phyloP scores from a whole-genome alignment of 1,140 invertebrate species.

The Drosophila ercepeae region DNA sequence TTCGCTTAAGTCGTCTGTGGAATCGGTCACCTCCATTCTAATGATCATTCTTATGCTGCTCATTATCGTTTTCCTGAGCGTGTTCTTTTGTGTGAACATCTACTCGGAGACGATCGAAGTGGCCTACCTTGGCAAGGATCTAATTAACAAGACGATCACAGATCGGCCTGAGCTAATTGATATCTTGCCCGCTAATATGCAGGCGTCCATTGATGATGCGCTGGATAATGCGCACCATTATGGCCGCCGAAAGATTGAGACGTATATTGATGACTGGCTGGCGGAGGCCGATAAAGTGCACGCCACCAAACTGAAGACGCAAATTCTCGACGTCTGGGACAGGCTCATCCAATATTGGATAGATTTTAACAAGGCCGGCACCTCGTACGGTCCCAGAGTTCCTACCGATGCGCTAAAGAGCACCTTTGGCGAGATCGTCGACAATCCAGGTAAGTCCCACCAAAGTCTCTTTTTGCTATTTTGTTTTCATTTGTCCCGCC shows the following conservation, averaged over 20 bases:
- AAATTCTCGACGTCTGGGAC: conserved; percentile 97
- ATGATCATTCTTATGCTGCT: conserved; percentile 88
- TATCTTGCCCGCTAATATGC: conserved; percentile 90
- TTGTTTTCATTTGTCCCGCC: conserved; percentile 32
- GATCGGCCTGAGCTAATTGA: conserved; percentile 93
- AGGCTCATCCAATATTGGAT: conserved; percentile 96
- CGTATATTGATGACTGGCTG: conserved; percentile 86
- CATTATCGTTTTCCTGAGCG: conserved; percentile 85
- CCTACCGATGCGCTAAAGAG: conserved; percentile 88
- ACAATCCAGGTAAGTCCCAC: conserved; percentile 76
- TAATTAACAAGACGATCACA: conserved; percentile 95
- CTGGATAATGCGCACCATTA: conserved; percentile 96
- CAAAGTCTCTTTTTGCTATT: not conserved
- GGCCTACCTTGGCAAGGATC: conserved; percentile 93
- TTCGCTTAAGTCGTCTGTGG: conserved; percentile 85
- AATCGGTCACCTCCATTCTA: conserved; percentile 86
- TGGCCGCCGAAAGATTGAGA: conserved; percentile 85
- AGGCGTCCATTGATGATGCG: conserved; percentile 90
- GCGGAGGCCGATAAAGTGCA: conserved; percentile 92
- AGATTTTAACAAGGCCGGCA: conserved; percentile 86
- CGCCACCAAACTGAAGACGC: conserved; percentile 93
- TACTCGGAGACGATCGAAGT: conserved; percentile 98
- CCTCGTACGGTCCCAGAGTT: conserved; percentile 87
- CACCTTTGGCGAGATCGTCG: conserved; percentile 85
- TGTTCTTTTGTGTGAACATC: conserved; percentile 87